phyloP scores from a whole-genome alignment of 1,140 invertebrate species.

The Nixonia krombeini region DNA sequence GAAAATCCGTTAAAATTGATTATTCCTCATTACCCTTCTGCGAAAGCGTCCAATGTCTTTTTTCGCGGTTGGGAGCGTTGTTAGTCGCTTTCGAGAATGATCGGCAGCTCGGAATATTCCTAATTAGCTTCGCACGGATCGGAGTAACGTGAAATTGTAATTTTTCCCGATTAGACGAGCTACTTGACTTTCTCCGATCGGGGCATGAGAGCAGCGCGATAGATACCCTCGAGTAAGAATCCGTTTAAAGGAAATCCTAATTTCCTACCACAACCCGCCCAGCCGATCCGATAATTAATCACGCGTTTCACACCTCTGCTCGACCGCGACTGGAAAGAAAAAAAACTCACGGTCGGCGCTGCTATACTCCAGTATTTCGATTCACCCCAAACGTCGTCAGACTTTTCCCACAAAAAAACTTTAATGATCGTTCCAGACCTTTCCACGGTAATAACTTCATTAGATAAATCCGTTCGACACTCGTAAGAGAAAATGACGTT shows the following conservation, averaged over 20 bases:
- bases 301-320: slow-evolving; percentile 57
- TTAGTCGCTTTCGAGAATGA: neutral
- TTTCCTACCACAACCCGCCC: slow-evolving; percentile 29
- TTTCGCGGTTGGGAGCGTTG: too few species aligned
- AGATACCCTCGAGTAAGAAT: neutral
- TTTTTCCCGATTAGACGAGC: slow-evolving; percentile 27
- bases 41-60: too few species aligned
- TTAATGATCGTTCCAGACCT: too few species aligned
- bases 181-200: slow-evolving; percentile 38
- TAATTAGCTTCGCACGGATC: slow-evolving; percentile 7
- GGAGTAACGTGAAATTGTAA: slow-evolving; percentile 33
- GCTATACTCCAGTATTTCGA: slow-evolving; percentile 2
- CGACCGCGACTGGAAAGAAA: slow-evolving; percentile 21
- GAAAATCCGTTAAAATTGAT: too few species aligned
- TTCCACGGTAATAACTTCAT: too few species aligned
- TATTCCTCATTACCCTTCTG: too few species aligned
- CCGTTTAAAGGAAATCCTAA: slow-evolving; percentile 24
- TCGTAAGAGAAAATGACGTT: neutral
- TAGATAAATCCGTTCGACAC: slow-evolving; percentile 8
- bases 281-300: slow-evolving; percentile 55
- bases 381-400: slow-evolving; percentile 9
- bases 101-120: slow-evolving; percentile 5
- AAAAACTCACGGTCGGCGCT: slow-evolving; percentile 4
- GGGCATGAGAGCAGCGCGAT: neutral
- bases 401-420: too few species aligned